Percentiles rank a stretch among this genome's conserved stretches.
Evolutionary conservation across 2,888 invertebrate genomes (phyloP).

Genomic region (Dicyrtoma fusca): DNA sequence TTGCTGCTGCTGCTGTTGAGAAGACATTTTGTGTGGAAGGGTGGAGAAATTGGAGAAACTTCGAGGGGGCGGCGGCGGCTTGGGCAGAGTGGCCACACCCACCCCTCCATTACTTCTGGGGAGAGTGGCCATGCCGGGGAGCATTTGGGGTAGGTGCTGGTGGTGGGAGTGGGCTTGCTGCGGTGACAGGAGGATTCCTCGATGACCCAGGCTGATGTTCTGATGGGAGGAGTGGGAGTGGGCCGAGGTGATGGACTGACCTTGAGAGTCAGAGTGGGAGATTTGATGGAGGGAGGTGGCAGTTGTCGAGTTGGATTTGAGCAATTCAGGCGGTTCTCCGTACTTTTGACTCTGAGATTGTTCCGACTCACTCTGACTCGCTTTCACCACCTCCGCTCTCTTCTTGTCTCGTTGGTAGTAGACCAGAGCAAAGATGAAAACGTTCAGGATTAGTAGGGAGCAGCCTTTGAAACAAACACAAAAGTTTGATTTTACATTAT

Average conservation of each 20-base stretch:
- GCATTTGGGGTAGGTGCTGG: conserved; percentile 41
- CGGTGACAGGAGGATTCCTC: conserved; percentile 54
- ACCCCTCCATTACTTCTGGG: conserved; percentile 39
- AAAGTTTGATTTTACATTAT: neutral
- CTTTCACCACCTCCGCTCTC: conserved; percentile 70
- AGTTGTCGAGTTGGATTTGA: conserved; percentile 55
- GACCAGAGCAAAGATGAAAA: conserved; percentile 80
- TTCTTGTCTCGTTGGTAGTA: conserved; percentile 81
- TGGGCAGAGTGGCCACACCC: conserved; percentile 43
- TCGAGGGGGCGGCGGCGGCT: conserved; percentile 55
- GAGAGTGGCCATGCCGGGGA: conserved; percentile 48
- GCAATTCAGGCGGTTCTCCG: conserved; percentile 54
- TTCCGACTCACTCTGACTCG: conserved; percentile 35
- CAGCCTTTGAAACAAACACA: conserved; percentile 64
- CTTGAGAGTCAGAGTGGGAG: conserved; percentile 40
- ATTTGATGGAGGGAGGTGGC: conserved; percentile 48
- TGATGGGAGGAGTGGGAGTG: conserved; percentile 38
- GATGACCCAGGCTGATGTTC: conserved; percentile 49
- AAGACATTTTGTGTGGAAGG: conserved; percentile 44
- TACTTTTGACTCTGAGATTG: conserved; percentile 44
- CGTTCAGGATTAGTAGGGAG: conserved; percentile 77
- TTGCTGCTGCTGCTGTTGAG: conserved; percentile 37
- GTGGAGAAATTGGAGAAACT: conserved; percentile 52
- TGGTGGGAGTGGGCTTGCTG: conserved; percentile 45
- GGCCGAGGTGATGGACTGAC: conserved; percentile 25